These are phyloP conservation scores for Dicranocentrus wangi DNA, from an alignment of 2,888 invertebrate genomes.

Conservation along the genomic window DNA sequence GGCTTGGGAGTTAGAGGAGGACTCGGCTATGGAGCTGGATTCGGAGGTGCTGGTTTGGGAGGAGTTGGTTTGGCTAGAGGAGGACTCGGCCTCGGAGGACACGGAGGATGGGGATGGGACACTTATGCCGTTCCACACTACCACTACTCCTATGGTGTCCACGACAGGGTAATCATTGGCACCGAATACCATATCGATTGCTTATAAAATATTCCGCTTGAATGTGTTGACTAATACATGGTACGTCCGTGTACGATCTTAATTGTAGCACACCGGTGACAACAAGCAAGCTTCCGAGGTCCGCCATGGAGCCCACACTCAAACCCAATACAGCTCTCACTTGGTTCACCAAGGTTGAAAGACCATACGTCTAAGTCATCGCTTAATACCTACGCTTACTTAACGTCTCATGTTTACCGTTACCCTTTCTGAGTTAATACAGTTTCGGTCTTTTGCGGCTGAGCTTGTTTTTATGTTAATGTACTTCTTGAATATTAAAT, in stretches of 20 bases:
- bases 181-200: not conserved
- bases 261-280: not conserved
- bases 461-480: not conserved
- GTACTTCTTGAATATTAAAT: not conserved
- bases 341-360: not conserved
- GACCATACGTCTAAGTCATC: not conserved
- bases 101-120: not conserved
- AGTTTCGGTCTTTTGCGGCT: not conserved
- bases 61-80: not conserved
- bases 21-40: not conserved
- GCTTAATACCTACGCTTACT: not conserved
- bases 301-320: not conserved
- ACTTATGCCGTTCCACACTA: not conserved
- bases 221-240: not conserved
- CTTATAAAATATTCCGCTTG: not conserved
- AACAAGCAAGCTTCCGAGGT: not conserved
- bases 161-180: not conserved
- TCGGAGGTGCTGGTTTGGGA: not conserved
- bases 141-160: too few species aligned
- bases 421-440: not conserved
- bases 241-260: not conserved
- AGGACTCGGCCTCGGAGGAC: not conserved
- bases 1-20: not conserved
- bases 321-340: not conserved
- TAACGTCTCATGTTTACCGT: not conserved